These are phyloP conservation scores for Chiloscyllium punctatum DNA, from an alignment of 2,797 vertebrate genomes.

Conservation along the genomic window DNA sequence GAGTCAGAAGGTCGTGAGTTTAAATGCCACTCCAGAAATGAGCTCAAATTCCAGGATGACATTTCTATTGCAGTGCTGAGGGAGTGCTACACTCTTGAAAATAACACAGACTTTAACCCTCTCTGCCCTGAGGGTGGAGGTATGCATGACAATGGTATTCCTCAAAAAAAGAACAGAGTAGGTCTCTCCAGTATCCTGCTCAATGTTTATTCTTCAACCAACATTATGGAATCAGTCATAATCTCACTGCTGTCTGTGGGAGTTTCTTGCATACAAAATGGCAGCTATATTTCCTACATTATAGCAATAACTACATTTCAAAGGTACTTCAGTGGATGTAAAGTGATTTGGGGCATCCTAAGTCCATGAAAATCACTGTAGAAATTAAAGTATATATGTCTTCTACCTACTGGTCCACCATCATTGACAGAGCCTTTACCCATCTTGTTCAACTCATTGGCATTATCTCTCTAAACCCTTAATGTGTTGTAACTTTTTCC, in stretches of 20 bases:
- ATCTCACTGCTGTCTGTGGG: not conserved
- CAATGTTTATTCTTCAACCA: not conserved
- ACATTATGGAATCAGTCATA: not conserved
- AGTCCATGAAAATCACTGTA: not conserved
- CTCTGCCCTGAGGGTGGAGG: not conserved
- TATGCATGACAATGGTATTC: not conserved
- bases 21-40: not conserved
- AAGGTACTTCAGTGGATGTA: not conserved
- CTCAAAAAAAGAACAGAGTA: not conserved
- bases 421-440: not conserved
- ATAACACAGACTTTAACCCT: not conserved
- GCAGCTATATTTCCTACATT: not conserved
- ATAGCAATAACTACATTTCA: not conserved
- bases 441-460: not conserved
- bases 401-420: not conserved
- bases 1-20: not conserved
- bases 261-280: not conserved
- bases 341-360: not conserved
- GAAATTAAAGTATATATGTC: not conserved
- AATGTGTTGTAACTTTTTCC: not conserved
- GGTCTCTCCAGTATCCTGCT: not conserved
- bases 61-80: no score
- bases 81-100: no score
- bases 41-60: no score
- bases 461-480: not conserved